Evolutionary conservation across 1,140 invertebrate genomes (phyloP), one percentile per base, ranked within the genome.

Genomic region (Teleopsis dalmanni): DNA sequence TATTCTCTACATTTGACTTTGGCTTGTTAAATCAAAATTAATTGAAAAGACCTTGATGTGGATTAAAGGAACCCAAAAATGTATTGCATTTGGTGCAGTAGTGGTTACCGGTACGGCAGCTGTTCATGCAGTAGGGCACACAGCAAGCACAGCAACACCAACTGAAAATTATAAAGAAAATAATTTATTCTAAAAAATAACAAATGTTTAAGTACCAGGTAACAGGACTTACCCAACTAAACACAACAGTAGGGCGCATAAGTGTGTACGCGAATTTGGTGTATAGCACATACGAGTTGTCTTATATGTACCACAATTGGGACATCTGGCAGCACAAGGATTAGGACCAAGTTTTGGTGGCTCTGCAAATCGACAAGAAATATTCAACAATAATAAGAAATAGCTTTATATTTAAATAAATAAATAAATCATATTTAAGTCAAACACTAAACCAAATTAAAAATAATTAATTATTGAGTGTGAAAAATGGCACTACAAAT

Each of bases 61-160:
- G 55, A 52, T 55, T 55, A 44, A 81, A 81, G 14, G 73, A 66
- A 16, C 84, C 84, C 19, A 86, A 60, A 53, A 73, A 84, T 4
- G 74, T 63, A 34, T 74, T 75, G 57, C 84, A 86, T 38, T 75
- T 75, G 10, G 83, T 80, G 58, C 84, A 86, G 51, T 78, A 80
- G 56, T 86, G 84, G 47, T 81, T 81, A 9, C 76, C 76, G 9
- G 72, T 75, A 54, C 78, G 71, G 53, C 81, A 85, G 14, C 72
- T 76, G 49, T 84, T 77, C 56, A 81, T 76, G 51, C 80, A 84
- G 52, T 84, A 85, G 9, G 82, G 82, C 5, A 82, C 69, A 45
- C 55, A 66, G 42, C 76, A 81, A 7, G 75, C 76, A 54, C 79
- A 84, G 9, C 74, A 75, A 71, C 78, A 82, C 54, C 60, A 68